Evolutionary conservation across 2,797 vertebrate species (phyloP).

Genomic region (Darevskia nairensis): DNA sequence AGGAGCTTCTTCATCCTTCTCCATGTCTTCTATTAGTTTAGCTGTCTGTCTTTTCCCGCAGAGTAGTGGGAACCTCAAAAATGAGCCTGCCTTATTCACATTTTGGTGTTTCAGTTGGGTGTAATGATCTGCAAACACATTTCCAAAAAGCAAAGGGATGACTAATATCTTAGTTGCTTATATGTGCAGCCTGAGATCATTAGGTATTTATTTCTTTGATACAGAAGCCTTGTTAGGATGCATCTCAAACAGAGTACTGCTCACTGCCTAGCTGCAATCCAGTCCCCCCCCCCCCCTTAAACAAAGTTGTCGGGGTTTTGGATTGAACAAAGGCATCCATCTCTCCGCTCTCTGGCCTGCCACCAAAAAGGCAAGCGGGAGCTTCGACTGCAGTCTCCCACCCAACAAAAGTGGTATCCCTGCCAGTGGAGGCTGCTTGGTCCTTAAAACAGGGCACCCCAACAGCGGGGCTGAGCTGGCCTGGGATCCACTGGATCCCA

Average conservation of each 20-base stretch:
- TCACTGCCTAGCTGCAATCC: too few species aligned
- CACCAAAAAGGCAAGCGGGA: too few species aligned
- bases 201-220: not conserved
- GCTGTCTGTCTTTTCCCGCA: not conserved
- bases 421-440: too few species aligned
- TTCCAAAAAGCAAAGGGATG: not conserved
- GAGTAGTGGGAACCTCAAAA: not conserved
- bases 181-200: not conserved
- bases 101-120: conserved; percentile 7
- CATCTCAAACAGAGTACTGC: not conserved
- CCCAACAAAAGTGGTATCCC: too few species aligned
- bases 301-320: too few species aligned
- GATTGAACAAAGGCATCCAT: too few species aligned
- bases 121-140: too few species aligned
- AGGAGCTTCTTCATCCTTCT: not conserved
- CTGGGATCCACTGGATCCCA: not conserved
- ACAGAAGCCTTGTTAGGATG: not conserved
- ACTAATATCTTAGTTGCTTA: not conserved
- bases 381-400: too few species aligned
- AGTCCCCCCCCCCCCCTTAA: too few species aligned
- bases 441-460: not conserved
- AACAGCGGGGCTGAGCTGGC: not conserved
- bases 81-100: not conserved
- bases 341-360: too few species aligned
- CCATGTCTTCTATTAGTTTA: not conserved